Evolutionary conservation across 2,113 vertebrate species (phyloP).

Genomic region (Hiodon tergisus): DNA sequence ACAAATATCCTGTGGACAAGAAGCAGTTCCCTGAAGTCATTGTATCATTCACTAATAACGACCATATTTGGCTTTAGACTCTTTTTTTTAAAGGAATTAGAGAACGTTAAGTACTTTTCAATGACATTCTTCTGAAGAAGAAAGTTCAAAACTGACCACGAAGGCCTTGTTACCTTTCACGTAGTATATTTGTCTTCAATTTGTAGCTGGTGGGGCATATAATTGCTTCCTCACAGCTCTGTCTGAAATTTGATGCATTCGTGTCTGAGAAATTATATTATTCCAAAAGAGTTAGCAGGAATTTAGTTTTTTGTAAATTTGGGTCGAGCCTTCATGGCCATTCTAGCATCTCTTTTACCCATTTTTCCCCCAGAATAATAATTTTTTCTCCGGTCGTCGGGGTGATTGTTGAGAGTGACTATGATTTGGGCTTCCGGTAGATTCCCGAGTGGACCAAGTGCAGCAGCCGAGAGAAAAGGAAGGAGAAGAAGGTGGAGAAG

Average conservation of each 20-base stretch:
- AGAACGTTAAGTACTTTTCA: conserved; percentile 41
- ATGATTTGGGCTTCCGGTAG: conserved; percentile 51
- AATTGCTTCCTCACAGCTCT: too few species aligned
- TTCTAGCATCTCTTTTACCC: conserved; percentile 37
- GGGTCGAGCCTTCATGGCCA: conserved; percentile 60
- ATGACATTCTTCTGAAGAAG: conserved; percentile 42
- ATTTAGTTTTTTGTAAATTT: conserved; percentile 23
- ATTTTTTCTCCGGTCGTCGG: neutral
- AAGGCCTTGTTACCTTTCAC: conserved; percentile 49
- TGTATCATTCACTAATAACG: neutral
- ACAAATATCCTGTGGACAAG: neutral
- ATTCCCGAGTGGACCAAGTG: conserved; percentile 98
- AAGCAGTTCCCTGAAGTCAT: neutral
- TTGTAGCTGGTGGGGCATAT: neutral
- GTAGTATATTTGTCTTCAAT: neutral
- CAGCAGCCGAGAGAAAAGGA: conserved; percentile 89
- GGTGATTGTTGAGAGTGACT: neutral
- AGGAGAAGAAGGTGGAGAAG: conserved; percentile 94
- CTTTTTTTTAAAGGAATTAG: conserved; percentile 8
- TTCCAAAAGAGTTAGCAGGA: neutral
- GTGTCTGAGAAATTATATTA: neutral
- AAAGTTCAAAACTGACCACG: conserved; percentile 53
- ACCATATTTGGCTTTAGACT: neutral
- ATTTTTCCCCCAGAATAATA: conserved; percentile 34
- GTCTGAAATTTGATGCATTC: neutral